Evolutionary conservation across 1,140 invertebrate species (phyloP), one percentile per base, ranked within the genome.

Genomic region (Psilanteris sp.): DNA sequence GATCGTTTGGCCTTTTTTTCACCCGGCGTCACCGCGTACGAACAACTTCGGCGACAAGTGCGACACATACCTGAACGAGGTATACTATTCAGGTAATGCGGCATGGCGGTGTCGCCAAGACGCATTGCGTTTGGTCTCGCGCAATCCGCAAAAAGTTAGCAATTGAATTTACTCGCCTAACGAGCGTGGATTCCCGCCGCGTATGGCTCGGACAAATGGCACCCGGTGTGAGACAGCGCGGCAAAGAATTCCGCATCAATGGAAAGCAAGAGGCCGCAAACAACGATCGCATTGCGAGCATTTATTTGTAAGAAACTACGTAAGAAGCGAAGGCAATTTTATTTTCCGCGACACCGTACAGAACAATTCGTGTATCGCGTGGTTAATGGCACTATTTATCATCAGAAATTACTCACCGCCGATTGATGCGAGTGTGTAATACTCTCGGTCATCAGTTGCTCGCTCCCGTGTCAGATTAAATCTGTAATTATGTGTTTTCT

Each of bases 81-180:
- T 68, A 67, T 48, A 62, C 39, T 31, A 57, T 62, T 72, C 68
- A 59, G 16, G 55, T 62, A 75, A 68, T 61, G 43, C 55, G 31
- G 73, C 59, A 54, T 43, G 43, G 46, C 66, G 55, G 81, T 83
- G 80, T 81, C 82, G 70, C 80, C 36, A 83, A 83, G 80, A 82
- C 79, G 77, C 82, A 81, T 83, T 79, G 79, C 80, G 80, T 78
- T 54, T 61, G 70, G 36, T 55, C 48, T 52, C 62, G 36, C 46
- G 67, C 66, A 71, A 78, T 78, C 70, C 55, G 68, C 59, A 81
- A 83, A 82, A 83, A 81, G 61, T 82, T 79, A 79, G 73, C 82
- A 79, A 82, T 84, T 84, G 79, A 82, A 84, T 83, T 81, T 84
- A 85, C 81, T 78, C 79, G 71, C 71, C 61, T 81, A 79, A 81